These are phyloP conservation scores for Gallinago stenura DNA, from an alignment of 2,797 vertebrate species.

Conservation along the genomic window DNA sequence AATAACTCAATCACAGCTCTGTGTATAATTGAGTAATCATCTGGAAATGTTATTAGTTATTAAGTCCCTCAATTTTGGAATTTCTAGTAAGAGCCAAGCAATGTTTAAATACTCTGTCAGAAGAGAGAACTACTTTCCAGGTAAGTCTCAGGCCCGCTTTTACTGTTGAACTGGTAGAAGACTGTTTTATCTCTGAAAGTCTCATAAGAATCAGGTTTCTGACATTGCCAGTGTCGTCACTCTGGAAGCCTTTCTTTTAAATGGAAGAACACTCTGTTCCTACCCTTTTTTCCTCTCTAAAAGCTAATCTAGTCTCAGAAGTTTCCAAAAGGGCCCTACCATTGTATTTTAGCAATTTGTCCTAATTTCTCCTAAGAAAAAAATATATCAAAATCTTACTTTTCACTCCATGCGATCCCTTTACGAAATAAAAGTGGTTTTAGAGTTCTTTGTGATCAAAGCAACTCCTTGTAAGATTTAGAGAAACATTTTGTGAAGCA, in stretches of 20 bases:
- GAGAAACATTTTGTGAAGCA: background rate
- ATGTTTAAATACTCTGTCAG: background rate
- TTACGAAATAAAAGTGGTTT: background rate
- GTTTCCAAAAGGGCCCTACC: background rate
- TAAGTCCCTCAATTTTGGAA: background rate
- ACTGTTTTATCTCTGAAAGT: background rate
- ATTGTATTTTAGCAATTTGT: background rate
- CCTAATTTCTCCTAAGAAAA: background rate
- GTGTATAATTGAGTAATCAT: background rate
- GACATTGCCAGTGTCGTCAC: background rate
- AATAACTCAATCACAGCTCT: slow-evolving; percentile 16
- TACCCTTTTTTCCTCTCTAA: background rate
- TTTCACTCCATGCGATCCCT: background rate
- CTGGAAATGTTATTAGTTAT: background rate
- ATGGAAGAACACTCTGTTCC: background rate
- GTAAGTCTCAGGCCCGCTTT: background rate
- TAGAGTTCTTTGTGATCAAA: background rate
- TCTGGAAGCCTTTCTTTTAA: background rate
- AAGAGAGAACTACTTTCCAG: background rate
- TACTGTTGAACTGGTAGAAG: background rate
- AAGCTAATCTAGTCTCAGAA: background rate
- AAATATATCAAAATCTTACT: background rate
- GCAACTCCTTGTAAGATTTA: background rate
- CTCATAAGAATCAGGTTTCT: background rate
- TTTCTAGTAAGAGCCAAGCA: background rate